phyloP scores from a whole-genome alignment of 2,797 vertebrate species.

The Sciurus vulgaris region DNA sequence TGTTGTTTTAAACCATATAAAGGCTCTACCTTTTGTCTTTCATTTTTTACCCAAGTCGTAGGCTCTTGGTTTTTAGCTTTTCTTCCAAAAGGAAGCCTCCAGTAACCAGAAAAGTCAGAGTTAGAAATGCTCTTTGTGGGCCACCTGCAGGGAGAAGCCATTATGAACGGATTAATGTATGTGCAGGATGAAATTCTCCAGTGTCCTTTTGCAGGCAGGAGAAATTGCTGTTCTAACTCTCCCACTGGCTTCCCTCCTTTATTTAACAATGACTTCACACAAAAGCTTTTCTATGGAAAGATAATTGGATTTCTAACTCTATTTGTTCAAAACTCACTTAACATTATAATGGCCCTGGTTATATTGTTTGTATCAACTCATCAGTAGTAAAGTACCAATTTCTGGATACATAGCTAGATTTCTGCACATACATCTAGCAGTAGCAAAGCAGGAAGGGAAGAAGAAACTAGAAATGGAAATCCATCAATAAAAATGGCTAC shows the following conservation, averaged over 20 bases:
- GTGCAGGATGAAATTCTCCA: conserved; percentile 61
- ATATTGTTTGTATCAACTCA: conserved; percentile 72
- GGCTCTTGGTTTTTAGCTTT: neutral
- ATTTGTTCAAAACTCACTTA: conserved; percentile 82
- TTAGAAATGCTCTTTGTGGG: conserved; percentile 62
- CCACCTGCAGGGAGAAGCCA: neutral
- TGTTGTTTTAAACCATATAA: conserved; percentile 9
- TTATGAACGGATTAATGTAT: conserved; percentile 50
- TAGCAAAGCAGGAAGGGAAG: conserved; percentile 55
- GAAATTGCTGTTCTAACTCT: conserved; percentile 69
- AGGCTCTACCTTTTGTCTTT: conserved; percentile 39
- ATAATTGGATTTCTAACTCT: conserved; percentile 81
- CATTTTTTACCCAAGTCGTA: neutral
- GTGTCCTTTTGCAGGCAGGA: conserved; percentile 58
- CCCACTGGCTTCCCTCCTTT: conserved; percentile 62
- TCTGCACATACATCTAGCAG: conserved; percentile 56
- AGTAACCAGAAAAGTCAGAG: neutral
- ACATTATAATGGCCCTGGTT: conserved; percentile 74
- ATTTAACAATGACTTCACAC: conserved; percentile 74
- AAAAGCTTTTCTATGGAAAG: conserved; percentile 68
- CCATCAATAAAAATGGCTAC: conserved; percentile 69
- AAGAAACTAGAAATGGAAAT: conserved; percentile 71
- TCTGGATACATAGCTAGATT: conserved; percentile 75
- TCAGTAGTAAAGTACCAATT: conserved; percentile 70
- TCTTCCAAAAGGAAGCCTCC: conserved; percentile 46